Evolutionary conservation across 2,888 invertebrate genomes (phyloP), one percentile per base, ranked within the genome.

Genomic region (Apodemia duryi): DNA sequence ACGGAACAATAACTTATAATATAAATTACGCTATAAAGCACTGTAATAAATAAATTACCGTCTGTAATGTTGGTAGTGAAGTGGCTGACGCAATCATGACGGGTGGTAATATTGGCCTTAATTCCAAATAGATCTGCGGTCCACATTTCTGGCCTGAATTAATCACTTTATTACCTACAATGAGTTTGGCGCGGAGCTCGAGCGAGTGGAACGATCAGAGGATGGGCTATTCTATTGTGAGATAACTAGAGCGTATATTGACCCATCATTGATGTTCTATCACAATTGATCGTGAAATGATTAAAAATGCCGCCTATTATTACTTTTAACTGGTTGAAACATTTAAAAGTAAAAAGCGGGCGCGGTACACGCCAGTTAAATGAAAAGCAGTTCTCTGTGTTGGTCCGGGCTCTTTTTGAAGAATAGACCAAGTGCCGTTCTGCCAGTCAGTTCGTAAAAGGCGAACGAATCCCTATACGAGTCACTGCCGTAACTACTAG

Each of bases 111-210:
- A 57, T 68, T 78, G 88, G 81, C 88, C 88, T 78, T 87, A 87
- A 88, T 89, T 88, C 78, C 74, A 76, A 87, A 85, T 85, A 83
- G 86, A 85, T 86, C 82, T 80, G 80, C 78, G 79, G 81, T 79
- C 82, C 81, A 84, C 81, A 85, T 82, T 80, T 83, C 83, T 81
- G 80, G 78, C 77, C 80, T 79, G 79, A 86, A 86, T 87, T 88
- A 88, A 88, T 88, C 86, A 88, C 85, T 88, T 83, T 84, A 88
- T 87, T 86, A 84, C 81, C 80, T 81, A 80, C 86, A 84, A 85
- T 83, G 81, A 79, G 76, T 77, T 75, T 72, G 73, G 74, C 78
- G 76, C 79, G 81, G 69, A 70, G 69, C 69, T 62, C 77, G 80
- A 77, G 79, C 77, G 80, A 77, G 79, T 74, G 79, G 63, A 79